Conservation (phyloP, 2,113 vertebrate species). For the Hassar affinis region DNA sequence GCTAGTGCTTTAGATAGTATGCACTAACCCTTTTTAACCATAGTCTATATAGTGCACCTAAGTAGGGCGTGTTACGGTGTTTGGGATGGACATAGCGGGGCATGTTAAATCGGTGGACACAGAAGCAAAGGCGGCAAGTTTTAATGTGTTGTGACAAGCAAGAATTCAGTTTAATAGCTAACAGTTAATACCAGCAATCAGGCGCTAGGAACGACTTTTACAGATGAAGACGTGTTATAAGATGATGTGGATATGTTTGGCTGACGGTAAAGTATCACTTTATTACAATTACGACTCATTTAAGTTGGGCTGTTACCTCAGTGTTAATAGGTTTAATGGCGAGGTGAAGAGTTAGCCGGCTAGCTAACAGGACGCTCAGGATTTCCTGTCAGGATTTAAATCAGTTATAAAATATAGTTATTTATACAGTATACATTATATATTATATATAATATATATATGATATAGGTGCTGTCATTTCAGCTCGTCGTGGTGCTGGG, state of each 20-base stretch:
- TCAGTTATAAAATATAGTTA: neutral
- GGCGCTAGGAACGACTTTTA: neutral
- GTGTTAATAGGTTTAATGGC: neutral
- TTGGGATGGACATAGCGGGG: neutral
- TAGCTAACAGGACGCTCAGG: neutral
- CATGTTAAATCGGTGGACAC: neutral
- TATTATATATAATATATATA: no score
- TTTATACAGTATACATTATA: no score
- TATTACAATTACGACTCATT: neutral
- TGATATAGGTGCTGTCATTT: neutral
- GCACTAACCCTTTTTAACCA: neutral
- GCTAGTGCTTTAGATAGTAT: neutral
- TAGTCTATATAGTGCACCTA: neutral
- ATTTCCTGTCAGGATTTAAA: constrained; percentile 8
- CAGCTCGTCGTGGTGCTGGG: neutral
- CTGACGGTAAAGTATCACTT: neutral
- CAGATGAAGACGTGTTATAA: neutral
- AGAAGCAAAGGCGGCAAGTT: neutral
- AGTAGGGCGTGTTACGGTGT: neutral
- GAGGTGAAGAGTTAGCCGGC: neutral
- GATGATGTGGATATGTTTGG: neutral
- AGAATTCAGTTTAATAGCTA: neutral
- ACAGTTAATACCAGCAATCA: neutral
- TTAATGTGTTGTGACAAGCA: neutral
- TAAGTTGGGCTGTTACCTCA: neutral